Percentiles rank a stretch among this genome's conserved stretches.
Evolutionary conservation across 2,797 vertebrate species (phyloP).

Genomic region (Bovichtus variegatus): DNA sequence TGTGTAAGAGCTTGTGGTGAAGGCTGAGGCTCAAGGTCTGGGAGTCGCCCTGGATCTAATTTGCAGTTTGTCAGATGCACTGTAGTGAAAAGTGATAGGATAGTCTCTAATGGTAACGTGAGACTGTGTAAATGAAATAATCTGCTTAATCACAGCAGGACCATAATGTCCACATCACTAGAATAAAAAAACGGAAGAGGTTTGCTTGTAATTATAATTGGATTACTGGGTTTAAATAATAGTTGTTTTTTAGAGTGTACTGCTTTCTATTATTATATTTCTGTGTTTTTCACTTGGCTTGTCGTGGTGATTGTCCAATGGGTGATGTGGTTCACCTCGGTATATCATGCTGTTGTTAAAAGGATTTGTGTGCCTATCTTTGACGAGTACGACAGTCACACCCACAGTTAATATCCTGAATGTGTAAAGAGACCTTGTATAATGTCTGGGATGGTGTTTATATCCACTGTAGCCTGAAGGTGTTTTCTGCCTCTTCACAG

Average conservation of each 20-base stretch:
- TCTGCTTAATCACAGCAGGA: slow-evolving; percentile 12
- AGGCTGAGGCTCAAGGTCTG: slow-evolving; percentile 5
- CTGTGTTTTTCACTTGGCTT: not conserved
- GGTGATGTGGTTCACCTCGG: slow-evolving; percentile 2
- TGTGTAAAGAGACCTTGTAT: not conserved
- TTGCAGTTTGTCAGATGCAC: slow-evolving; percentile 3
- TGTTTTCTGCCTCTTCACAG: slow-evolving; percentile 31
- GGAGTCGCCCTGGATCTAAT: not conserved
- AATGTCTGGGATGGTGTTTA: slow-evolving; percentile 31
- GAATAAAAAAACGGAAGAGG: not conserved
- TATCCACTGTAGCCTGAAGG: slow-evolving; percentile 12
- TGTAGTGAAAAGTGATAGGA: not conserved
- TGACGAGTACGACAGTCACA: slow-evolving; percentile 4
- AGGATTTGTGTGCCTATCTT: not conserved
- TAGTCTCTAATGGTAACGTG: not conserved
- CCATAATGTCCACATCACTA: not conserved
- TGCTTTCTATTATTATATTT: not conserved
- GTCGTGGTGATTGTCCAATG: slow-evolving; percentile 4
- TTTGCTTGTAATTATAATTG: not conserved
- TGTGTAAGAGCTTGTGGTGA: slow-evolving; percentile 4
- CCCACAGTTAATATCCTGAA: slow-evolving; percentile 17
- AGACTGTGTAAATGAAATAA: not conserved
- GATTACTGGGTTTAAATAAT: not conserved
- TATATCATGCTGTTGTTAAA: slow-evolving; percentile 20
- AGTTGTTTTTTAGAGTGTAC: not conserved